Evolutionary conservation across 2,113 vertebrate genomes (phyloP).

Genomic region (Platycercus adscitus): DNA sequence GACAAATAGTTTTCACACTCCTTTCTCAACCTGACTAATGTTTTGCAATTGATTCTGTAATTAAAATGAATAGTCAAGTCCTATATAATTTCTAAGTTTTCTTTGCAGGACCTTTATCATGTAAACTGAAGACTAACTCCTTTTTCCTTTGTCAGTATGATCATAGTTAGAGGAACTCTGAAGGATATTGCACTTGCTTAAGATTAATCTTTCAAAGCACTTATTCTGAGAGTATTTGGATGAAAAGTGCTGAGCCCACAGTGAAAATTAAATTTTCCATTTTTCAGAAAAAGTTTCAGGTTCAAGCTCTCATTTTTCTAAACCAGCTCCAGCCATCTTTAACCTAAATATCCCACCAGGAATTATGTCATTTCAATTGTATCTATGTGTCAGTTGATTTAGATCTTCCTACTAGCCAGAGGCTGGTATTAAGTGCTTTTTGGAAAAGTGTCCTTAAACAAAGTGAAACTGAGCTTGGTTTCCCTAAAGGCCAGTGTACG

Average conservation of each 20-base stretch:
- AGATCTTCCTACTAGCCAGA: not conserved
- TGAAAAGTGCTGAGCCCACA: not conserved
- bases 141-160: not conserved
- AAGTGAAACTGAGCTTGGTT: not conserved
- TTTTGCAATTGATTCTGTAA: not conserved
- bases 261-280: not conserved
- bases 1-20: not conserved
- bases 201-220: not conserved
- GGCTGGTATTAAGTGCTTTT: not conserved
- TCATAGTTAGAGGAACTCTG: not conserved
- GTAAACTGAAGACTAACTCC: not conserved
- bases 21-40: not conserved
- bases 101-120: not conserved
- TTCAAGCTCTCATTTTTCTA: not conserved
- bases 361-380: not conserved
- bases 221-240: not conserved
- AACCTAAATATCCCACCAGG: not conserved
- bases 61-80: not conserved
- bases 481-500: fast-evolving
- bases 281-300: not conserved
- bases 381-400: not conserved
- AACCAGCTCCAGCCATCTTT: not conserved
- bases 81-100: not conserved
- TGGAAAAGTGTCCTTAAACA: not conserved
- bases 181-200: not conserved